phyloP scores from a whole-genome alignment of 2,888 invertebrate species.

The Eubasilissa splendida region DNA sequence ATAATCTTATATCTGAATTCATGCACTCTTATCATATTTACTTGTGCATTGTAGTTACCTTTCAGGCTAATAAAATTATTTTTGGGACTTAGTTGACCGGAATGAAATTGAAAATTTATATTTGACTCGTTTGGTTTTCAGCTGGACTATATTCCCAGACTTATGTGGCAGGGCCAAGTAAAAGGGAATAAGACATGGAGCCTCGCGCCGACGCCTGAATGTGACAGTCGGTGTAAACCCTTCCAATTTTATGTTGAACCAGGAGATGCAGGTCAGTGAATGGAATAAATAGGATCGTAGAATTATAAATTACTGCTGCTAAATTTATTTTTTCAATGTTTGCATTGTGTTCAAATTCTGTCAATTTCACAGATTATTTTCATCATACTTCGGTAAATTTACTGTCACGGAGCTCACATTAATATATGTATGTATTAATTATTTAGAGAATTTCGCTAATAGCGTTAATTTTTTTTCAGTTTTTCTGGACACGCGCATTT shows the following conservation, averaged over 20 bases:
- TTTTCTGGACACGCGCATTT: conserved; percentile 89
- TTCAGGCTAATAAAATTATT: no score
- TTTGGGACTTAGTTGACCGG: no score
- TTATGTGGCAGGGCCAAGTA: conserved; percentile 96
- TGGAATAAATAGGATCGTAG: no score
- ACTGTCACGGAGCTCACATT: no score
- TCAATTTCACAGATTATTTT: no score
- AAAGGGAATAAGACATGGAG: conserved; percentile 89
- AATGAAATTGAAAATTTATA: neutral
- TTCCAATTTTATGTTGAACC: conserved; percentile 86
- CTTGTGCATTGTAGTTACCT: no score
- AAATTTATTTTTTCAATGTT: neutral
- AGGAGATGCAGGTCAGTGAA: conserved; percentile 82
- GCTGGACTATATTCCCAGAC: conserved; percentile 91
- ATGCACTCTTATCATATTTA: no score
- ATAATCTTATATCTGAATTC: no score
- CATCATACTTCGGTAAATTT: no score
- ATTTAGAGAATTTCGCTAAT: no score
- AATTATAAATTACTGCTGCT: no score
- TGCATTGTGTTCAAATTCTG: neutral
- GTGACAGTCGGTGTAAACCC: conserved; percentile 82
- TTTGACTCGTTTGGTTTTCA: conserved; percentile 65
- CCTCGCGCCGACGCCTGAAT: conserved; percentile 89
- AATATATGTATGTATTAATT: no score
- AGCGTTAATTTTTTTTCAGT: conserved; percentile 71